Base-by-base conservation (phyloP, 2,113 vertebrate genomes). In the Panurus biarmicus region DNA sequence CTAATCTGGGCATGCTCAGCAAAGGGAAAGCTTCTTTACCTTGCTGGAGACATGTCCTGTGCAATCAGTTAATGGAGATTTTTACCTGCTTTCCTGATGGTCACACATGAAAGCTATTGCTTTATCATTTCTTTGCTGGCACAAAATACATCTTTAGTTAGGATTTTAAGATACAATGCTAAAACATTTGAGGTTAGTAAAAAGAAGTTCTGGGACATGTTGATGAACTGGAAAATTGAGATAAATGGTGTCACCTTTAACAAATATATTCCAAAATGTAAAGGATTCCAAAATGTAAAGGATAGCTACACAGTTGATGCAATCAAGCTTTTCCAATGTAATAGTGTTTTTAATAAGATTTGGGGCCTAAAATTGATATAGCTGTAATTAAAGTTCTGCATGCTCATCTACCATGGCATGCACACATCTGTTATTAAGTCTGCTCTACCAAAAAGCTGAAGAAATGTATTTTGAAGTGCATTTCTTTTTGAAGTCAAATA, bases 331-430 rank as follows among this genome's bases (percentile, higher is more conserved):
- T 94, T 93, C 67, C n/a, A 47, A 53, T 89, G 60, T 74, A 93
- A 89, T 72, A 45, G 26, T 85, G 11, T 66, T 95, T 96, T 92
- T 86, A 96, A 87, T 26, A 69, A 91, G 72, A 90, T 91, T 93
- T 91, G 47, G 76, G 81, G 36, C 81, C 65, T 91, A 76, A 93
- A 85, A 85, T 45, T 87, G 69, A n/a, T 73, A 65, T 51, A 61
- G 12, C 31, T 95, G 9, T 95, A 91, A 95, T 95, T 96, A 72
- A 95, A 96, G 77, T 87, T 79, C 73, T 94, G 18, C 62, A 45
- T 42, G 62, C 24, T 93, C 62, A 89, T 85, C 62, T 94, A 35
- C 82, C 45, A 29, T 77, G 51, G 56, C 23, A 85, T 50, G 53
- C 35, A 58, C 26, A 14, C 60, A 54, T 69, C 83, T 87, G 22